Base-by-base conservation (phyloP, 2,113 vertebrate species). In the Stomatorhinus ivindoensis region DNA sequence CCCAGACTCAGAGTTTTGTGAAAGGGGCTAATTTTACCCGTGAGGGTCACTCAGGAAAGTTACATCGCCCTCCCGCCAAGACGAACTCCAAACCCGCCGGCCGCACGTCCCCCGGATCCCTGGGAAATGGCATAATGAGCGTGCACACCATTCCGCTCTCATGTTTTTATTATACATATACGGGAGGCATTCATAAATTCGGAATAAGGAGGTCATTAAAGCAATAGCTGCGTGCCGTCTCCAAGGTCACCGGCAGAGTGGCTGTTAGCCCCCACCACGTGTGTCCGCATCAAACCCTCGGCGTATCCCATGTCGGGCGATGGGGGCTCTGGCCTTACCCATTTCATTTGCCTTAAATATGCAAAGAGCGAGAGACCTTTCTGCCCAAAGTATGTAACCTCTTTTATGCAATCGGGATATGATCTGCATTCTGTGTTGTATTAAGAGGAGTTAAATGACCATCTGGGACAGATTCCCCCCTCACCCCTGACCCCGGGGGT, bases 371-470 rank as follows among this genome's bases (percentile, higher is more conserved):
- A 1, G 90, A 93, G 92, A 94, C 92, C 90, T 92, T 91, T 89
- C 84, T 90, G 89, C 87, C 88, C 89, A 90, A n/a, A 8, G 90
- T 48, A 42, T 92, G 88, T 94, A 93, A 93, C 93, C 94, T 95
- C 95, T 93, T 95, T 95, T 92, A 91, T 94, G 91, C 92, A 95
- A 94, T 94, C 89, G 87, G 87, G 50, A 93, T 94, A 95, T 95
- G 91, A 92, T 94, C 92, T 91, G 88, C 94, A 92, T 95, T 96
- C 93, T 94, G 93, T 94, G 94, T 94, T 94, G 91, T 94, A 95
- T 93, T 93, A 95, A 88, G 88, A 94, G 92, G 90, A 94, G 95
- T 95, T 95, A 96, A 97, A 95, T 95, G 95, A 95, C 95, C 95
- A 92, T 55, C 92, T 86, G 92, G 93, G 93, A 94, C 90, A 88